These are phyloP conservation scores for Aromia moschata DNA, from an alignment of 2,888 invertebrate genomes.

Conservation along the genomic window DNA sequence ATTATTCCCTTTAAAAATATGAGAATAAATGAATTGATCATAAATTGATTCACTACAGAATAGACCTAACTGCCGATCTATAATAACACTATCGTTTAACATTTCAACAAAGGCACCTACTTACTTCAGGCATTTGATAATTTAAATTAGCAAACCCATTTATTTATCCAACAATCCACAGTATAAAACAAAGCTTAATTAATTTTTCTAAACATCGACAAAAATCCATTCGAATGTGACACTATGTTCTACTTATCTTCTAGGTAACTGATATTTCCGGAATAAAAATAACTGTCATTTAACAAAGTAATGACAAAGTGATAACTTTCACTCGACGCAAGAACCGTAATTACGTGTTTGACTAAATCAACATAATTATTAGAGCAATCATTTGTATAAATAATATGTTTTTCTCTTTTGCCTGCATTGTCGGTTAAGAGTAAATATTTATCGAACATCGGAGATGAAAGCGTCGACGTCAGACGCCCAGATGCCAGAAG, in stretches of 20 bases:
- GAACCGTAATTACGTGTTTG: conserved; percentile 13
- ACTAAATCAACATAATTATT: conserved; percentile 21
- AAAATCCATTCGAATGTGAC: conserved; percentile 17
- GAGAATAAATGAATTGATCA: no score
- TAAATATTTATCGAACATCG: conserved; percentile 1
- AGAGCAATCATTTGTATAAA: conserved; percentile 20
- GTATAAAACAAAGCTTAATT: no score
- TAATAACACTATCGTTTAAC: no score
- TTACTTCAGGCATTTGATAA: neutral
- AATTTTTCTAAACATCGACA: conserved; percentile 8
- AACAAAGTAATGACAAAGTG: conserved; percentile 16
- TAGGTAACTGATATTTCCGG: conserved; percentile 19
- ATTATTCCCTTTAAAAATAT: no score
- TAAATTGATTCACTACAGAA: no score
- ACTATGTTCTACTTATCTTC: conserved; percentile 14
- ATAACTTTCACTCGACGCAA: conserved; percentile 15
- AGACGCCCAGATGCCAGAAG: no score
- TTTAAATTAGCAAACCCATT: no score
- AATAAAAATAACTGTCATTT: conserved; percentile 14
- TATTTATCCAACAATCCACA: no score
- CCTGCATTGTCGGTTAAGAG: neutral
- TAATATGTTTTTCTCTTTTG: neutral
- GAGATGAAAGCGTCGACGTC: conserved; percentile 2
- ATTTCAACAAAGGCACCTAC: neutral
- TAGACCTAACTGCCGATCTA: no score